Percentiles rank a stretch among this genome's conserved stretches.
Conservation (phyloP, 2,113 vertebrate genomes). For the Laticauda colubrina region DNA sequence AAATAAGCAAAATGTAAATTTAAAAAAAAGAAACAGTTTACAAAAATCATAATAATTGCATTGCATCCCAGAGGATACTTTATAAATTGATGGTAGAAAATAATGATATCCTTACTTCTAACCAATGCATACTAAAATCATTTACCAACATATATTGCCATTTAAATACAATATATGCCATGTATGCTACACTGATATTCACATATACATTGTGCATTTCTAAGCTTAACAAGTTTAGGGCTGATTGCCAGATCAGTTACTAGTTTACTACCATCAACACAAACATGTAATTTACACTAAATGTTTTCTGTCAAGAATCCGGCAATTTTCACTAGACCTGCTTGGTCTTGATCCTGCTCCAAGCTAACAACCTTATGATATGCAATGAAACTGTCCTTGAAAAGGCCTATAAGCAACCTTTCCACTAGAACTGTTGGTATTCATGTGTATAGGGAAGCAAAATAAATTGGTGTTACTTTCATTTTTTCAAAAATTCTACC, state of each 20-base stretch:
- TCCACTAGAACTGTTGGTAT: slow-evolving; percentile 48
- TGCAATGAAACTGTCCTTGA: slow-evolving; percentile 44
- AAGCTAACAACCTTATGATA: slow-evolving; percentile 30
- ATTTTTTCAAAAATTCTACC: slow-evolving; percentile 25
- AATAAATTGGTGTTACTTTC: slow-evolving; percentile 43
- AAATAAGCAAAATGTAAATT: neutral
- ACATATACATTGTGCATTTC: neutral
- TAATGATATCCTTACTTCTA: neutral
- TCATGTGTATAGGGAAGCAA: slow-evolving; percentile 32
- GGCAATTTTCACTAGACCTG: slow-evolving; percentile 25
- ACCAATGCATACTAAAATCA: neutral
- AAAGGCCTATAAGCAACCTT: neutral
- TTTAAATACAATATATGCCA: neutral
- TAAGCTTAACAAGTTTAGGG: neutral
- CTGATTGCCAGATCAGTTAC: slow-evolving; percentile 12
- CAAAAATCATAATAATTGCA: neutral
- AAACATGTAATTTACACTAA: neutral
- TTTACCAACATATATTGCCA: neutral
- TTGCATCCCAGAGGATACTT: neutral
- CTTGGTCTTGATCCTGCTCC: slow-evolving; percentile 34
- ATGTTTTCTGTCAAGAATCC: slow-evolving; percentile 2
- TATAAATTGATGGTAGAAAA: neutral
- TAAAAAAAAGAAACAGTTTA: no score
- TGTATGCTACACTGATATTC: neutral
- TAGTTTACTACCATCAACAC: neutral